A percentile compares a stretch with the other conserved stretches of the same genome.
Conservation (phyloP, 2,797 vertebrate species). For the Sarcoramphus papa region DNA sequence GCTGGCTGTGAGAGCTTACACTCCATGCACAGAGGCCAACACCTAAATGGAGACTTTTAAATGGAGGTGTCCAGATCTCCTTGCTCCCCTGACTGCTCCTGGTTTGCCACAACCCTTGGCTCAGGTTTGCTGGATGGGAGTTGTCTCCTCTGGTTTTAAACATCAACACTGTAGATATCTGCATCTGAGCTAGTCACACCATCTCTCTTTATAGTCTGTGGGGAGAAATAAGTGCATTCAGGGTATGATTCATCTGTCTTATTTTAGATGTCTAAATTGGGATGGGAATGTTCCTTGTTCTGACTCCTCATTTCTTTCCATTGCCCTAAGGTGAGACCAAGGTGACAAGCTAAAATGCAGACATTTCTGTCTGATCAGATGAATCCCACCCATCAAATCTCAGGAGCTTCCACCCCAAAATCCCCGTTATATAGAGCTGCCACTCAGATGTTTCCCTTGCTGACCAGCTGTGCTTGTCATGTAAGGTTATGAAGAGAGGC, state of each 20-base stretch:
- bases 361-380: neutral
- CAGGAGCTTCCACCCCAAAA: neutral
- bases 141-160: neutral
- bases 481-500: neutral
- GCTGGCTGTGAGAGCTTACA: neutral
- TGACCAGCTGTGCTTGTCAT: neutral
- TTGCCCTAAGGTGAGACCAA: neutral
- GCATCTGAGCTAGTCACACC: neutral
- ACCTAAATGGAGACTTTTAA: neutral
- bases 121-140: neutral
- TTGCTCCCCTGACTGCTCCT: neutral
- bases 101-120: neutral
- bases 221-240: conserved; percentile 20
- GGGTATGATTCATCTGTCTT: conserved; percentile 40
- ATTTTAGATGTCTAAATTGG: conserved; percentile 46
- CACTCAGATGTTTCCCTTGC: neutral
- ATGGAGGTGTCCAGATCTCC: neutral
- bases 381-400: neutral
- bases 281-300: conserved; percentile 7
- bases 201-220: neutral
- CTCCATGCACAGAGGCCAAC: neutral
- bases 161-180: neutral
- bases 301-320: conserved; percentile 2
- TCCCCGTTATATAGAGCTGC: neutral
- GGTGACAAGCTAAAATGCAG: conserved; percentile 1